Evolutionary conservation across 2,888 invertebrate species (phyloP), one percentile per base, ranked within the genome.

Genomic region (Flexamia atlantica): DNA sequence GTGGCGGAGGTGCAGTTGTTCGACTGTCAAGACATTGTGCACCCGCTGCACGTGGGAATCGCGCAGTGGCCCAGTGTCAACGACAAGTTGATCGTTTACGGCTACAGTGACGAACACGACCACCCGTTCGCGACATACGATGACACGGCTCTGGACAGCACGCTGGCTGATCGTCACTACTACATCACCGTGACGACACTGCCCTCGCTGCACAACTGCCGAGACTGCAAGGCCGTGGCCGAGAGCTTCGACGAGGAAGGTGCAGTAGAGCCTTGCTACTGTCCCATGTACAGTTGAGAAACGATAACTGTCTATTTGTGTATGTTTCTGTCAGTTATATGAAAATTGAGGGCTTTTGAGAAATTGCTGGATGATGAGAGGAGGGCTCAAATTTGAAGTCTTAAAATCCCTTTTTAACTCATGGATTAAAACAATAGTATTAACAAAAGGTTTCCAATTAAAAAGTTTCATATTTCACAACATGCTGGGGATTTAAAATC

Each of bases 21-120:
- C 90, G 93, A 93, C 83, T 91, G 91, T 87, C 90, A 92, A 89
- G 90, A 89, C 68, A 90, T 92, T n/a, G 85, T 84, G 20, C 86
- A 87, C 76, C 84, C 87, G 86, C 89, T 95, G 85, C 93, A 92
- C 88, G 92, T 95, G 86, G 92, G 93, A 87, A 93, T 95, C 88
- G 94, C 94, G 89, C 95, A 95, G 88, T 95, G 94, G 93, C 94
- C 95, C 50, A 92, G 92, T 87, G 94, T 95, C 89, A 90, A 92
- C 68, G 91, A 92, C 86, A 93, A 93, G 89, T 90, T 95, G 72
- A 91, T 95, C 68, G 92, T 95, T 87, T 94, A 94, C 90, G 95
- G 95, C 84, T 83, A 28, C 76, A 90, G 88, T 86, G 88, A 89
- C 28, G 85, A 70, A 10, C 40, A 83, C 53, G 86, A 86, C 53